Evolutionary conservation across 2,888 invertebrate species (phyloP), one percentile per base, ranked within the genome.

Genomic region (Acrocyrtus sp.): DNA sequence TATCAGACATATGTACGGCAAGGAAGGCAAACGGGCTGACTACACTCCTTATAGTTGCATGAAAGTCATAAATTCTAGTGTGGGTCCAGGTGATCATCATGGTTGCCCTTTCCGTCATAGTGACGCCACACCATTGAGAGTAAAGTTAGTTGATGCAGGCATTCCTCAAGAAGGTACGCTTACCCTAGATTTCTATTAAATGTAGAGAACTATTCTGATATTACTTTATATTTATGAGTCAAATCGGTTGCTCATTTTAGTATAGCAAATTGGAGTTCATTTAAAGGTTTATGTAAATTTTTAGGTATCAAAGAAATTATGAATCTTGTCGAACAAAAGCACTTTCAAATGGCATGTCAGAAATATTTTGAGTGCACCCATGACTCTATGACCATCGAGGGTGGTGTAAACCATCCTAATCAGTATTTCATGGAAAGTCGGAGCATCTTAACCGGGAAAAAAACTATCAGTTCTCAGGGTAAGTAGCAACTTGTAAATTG

Each of bases 51-150:
- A 92, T 82, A 94, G 94, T 81, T 99, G 99, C 84, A 86, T 92
- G 81, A 95, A 92, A 85, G 93, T 99, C 75, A 97, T 99, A 69
- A 91, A 88, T 82, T 87, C 88, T 0, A 87, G 85, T 81, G 89
- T 90, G 1, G 93, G 92, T 0, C 88, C 92, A 2, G 93, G 92
- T 2, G 95, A 96, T 81, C 89, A 90, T 78, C 95, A 97, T 84
- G 98, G 98, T 0, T 99, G 98, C 84, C 98, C 98, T 0, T 99
- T 92, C 83, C 91, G 89, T 82, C 92, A 94, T 82, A 90, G 89
- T 84, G 96, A 96, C 85, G 83, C 86, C 4, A 86, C 87, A 15
- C 86, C 89, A 22, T 86, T 98, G 27, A 91, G 90, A 82, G 89
- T 91, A 79, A 92, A 89, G 84, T 85, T 98, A 10, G 85, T 87